A percentile compares a stretch with the other conserved stretches of the same genome.
Evolutionary conservation across 2,113 vertebrate species (phyloP).

Genomic region (Butastur rufipennis): DNA sequence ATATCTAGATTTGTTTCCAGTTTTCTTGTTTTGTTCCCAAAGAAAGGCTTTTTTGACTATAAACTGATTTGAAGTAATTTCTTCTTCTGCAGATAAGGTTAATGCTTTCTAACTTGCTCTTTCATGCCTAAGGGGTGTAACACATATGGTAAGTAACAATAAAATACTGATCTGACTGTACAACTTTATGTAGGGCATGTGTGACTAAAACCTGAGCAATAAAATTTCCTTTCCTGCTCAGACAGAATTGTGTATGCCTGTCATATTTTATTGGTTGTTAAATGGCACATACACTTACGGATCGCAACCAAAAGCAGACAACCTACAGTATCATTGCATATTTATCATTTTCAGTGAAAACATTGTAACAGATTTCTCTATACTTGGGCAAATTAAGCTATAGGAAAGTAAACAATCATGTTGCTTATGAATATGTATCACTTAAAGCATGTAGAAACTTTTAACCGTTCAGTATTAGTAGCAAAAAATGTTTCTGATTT

Average conservation of each 20-base stretch:
- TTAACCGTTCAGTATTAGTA: background rate
- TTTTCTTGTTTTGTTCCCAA: background rate
- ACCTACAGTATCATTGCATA: background rate
- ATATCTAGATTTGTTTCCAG: background rate
- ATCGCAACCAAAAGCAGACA: background rate
- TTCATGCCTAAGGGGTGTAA: background rate
- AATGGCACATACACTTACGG: background rate
- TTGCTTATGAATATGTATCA: background rate
- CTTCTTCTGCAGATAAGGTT: slow-evolving; percentile 1
- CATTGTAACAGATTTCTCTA: background rate
- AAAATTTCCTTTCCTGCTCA: slow-evolving; percentile 54
- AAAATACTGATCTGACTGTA: slow-evolving; percentile 52
- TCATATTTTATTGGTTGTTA: slow-evolving; percentile 59
- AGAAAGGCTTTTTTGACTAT: background rate
- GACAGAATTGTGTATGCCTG: slow-evolving; percentile 19
- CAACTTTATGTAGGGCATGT: slow-evolving; percentile 58
- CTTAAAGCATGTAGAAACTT: background rate
- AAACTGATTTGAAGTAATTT: background rate
- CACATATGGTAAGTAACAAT: slow-evolving; percentile 47
- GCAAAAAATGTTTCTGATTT: background rate
- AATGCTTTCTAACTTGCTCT: background rate
- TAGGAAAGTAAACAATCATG: background rate
- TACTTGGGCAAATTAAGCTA: background rate
- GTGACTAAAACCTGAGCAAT: slow-evolving; percentile 51
- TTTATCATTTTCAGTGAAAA: background rate